phyloP scores from a whole-genome alignment of 2,888 invertebrate species.

The Amiota minor region DNA sequence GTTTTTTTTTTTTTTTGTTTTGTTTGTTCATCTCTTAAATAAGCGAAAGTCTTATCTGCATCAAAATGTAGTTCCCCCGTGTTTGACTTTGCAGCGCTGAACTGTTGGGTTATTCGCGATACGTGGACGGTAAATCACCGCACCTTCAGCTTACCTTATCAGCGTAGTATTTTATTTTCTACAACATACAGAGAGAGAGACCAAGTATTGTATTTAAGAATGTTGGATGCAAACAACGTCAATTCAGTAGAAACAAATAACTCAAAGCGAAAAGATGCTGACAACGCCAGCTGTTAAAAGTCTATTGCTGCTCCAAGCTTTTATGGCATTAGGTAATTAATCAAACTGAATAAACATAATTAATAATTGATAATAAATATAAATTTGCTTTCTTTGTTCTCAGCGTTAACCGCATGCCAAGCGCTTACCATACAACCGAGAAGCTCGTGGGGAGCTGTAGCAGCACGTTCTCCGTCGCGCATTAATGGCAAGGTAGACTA shows the following conservation, averaged over 20 bases:
- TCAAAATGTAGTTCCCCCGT: conserved; percentile 11
- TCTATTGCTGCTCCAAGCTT: conserved; percentile 37
- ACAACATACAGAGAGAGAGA: background rate
- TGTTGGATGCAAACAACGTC: too few relatives aligned
- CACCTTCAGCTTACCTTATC: conserved; percentile 11
- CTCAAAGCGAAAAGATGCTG: conserved; percentile 20
- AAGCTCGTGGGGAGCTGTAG: conserved; percentile 77
- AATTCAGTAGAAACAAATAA: conserved; percentile 6
- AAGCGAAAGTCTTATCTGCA: background rate
- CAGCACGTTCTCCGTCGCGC: conserved; percentile 74
- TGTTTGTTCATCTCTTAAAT: too few relatives aligned
- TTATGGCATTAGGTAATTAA: conserved; percentile 56
- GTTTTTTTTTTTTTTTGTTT: too few relatives aligned
- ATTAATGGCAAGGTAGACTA: conserved; percentile 77
- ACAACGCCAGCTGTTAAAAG: conserved; percentile 37
- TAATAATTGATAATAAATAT: background rate
- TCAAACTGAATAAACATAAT: conserved; percentile 18
- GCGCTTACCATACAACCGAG: conserved; percentile 66
- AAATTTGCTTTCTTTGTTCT: background rate
- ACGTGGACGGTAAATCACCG: conserved; percentile 27
- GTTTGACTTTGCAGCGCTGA: background rate
- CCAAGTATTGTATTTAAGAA: conserved; percentile 9
- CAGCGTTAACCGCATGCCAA: conserved; percentile 39
- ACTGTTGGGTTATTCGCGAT: background rate
- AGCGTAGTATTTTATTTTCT: background rate